Base-by-base conservation (phyloP, 2,113 vertebrate species). In the Collichthys lucidus region DNA sequence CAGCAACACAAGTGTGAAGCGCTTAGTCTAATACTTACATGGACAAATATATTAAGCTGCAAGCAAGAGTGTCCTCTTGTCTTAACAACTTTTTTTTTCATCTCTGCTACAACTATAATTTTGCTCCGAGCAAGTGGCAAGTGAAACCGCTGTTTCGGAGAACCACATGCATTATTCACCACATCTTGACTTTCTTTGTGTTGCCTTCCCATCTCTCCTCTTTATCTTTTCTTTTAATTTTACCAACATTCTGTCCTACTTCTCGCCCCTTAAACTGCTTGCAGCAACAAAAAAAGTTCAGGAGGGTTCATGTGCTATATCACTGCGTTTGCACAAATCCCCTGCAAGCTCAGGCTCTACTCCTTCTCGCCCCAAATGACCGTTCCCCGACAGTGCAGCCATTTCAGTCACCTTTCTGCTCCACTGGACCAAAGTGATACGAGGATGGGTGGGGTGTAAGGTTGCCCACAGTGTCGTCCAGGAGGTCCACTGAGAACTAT, bases 361-460 rank as follows among this genome's bases (percentile, higher is more conserved):
- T 72, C 20, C 74, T 35, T 31, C 60, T 22, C 49, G 69, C 57
- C 74, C 74, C 66, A 42, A 55, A 74, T 64, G 53, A 20, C 75
- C 22, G 5, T 63, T 55, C 31, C 64, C 64, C 56, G 64, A 83
- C 47, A 40, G 61, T 68, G 68, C 79, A 31, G 64, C 19, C 31
- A 61, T 72, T 57, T 74, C 80, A 74, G 86, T 89, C 85, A 88
- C 92, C 81, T 91, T 89, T 86, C 88, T 91, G 90, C 89, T 90
- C 74, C 73, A 68, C 56, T 91, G 86, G 79, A 66, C 74, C 82
- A 75, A 17, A 55, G 68, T 26, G 86, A 78, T 72, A 68, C 70
- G 77, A 74, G 86, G 64, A 71, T 56, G 55, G 61, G 63, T 17
- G 16, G 42, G 61, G 42, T 74, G 79, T 62, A 53, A 75, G 47